Evolutionary conservation across 2,888 invertebrate species (phyloP).

Genomic region (Rhingia campestris): DNA sequence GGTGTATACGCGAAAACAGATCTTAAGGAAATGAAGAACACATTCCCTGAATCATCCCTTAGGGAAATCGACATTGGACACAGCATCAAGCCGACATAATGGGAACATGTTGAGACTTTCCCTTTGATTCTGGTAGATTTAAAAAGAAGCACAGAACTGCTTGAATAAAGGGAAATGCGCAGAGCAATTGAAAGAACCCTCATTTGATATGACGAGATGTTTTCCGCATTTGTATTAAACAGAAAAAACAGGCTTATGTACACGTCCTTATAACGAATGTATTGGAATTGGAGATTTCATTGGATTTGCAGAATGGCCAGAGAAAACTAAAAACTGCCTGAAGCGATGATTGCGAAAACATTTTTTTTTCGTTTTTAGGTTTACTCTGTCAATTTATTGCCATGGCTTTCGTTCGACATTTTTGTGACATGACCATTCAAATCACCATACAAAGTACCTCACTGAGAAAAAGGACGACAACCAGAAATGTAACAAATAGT

Average conservation of each 20-base stretch:
- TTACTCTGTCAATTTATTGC: too few relatives aligned
- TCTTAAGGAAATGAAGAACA: conserved; percentile 55
- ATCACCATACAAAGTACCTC: too few relatives aligned
- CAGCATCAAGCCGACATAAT: conserved; percentile 54
- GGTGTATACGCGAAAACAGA: conserved; percentile 55
- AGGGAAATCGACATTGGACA: conserved; percentile 63
- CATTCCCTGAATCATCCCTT: conserved; percentile 63
- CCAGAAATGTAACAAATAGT: too few relatives aligned
- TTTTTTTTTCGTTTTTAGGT: too few relatives aligned
- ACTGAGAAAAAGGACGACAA: too few relatives aligned
- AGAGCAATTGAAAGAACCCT: conserved; percentile 58
- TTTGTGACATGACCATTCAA: too few relatives aligned
- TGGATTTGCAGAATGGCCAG: neutral
- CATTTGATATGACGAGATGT: conserved; percentile 29
- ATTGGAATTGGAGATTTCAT: neutral
- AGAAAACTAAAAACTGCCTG: neutral
- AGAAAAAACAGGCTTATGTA: neutral
- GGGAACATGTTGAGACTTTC: conserved; percentile 55
- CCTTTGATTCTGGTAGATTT: conserved; percentile 46
- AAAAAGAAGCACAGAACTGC: conserved; percentile 44
- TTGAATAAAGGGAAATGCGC: conserved; percentile 61
- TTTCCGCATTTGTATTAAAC: neutral
- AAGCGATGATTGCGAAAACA: too few relatives aligned
- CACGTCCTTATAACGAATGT: neutral
- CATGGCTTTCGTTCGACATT: too few relatives aligned